Conservation (phyloP, 92 coral and sea anemone species). For the Parazoanthus darwini region DNA sequence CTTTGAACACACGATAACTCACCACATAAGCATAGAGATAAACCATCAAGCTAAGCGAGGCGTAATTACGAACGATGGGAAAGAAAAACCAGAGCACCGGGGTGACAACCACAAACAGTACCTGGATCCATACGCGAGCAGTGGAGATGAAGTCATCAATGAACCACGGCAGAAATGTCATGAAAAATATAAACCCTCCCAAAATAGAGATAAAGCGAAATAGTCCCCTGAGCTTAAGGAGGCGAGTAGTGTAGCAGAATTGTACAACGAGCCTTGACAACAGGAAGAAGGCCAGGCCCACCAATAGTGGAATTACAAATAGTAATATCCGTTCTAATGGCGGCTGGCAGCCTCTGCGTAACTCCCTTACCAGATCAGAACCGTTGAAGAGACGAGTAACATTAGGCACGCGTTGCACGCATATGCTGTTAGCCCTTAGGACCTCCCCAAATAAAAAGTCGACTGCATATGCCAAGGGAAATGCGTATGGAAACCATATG, state of each 20-base stretch:
- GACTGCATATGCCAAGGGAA: conserved; percentile 52
- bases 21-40: conserved; percentile 39
- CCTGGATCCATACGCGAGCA: conserved; percentile 12
- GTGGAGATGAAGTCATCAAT: conserved; percentile 16
- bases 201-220: conserved; percentile 9
- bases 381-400: neutral
- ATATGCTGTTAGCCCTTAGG: conserved; percentile 45
- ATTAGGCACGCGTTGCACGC: neutral
- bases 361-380: neutral
- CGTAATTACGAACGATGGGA: conserved; percentile 41
- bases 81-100: conserved; percentile 50
- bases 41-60: conserved; percentile 27
- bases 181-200: conserved; percentile 23
- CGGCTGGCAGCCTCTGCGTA: conserved; percentile 12
- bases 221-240: neutral
- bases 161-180: conserved; percentile 49
- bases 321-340: conserved; percentile 21
- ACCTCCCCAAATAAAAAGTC: conserved; percentile 53
- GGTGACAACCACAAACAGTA: conserved; percentile 9
- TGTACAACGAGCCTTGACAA: neutral
- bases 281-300: neutral
- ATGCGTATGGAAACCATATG: conserved; percentile 59
- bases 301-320: conserved; percentile 1
- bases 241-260: conserved; percentile 7
- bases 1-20: conserved; percentile 40